These are phyloP conservation scores for Pterophyllum scalare DNA, from an alignment of 2,113 vertebrate species.

Conservation along the genomic window DNA sequence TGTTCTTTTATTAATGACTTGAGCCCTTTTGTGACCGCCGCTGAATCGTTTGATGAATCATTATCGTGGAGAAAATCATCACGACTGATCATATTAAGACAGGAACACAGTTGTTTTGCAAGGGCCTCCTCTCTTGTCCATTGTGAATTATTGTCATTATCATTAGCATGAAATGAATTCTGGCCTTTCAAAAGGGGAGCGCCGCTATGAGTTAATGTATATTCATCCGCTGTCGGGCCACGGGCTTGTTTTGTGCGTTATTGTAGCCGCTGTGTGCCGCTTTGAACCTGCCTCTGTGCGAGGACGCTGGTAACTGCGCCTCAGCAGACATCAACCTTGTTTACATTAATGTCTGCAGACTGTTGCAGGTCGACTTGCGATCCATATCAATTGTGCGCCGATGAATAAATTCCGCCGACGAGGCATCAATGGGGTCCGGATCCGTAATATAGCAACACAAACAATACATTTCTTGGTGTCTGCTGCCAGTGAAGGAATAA, in stretches of 20 bases:
- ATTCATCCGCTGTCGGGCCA: conserved; percentile 52
- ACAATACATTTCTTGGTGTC: conserved; percentile 43
- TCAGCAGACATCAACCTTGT: conserved; percentile 87
- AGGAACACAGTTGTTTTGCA: conserved; percentile 70
- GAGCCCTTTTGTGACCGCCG: conserved; percentile 74
- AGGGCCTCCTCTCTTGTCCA: conserved; percentile 57
- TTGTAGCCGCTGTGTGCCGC: conserved; percentile 1
- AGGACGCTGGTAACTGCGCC: conserved; percentile 73
- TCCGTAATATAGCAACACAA: conserved; percentile 43
- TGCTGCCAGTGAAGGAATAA: conserved; percentile 17
- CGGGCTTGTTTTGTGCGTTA: conserved; percentile 36
- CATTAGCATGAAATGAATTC: conserved; percentile 73
- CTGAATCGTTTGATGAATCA: conserved; percentile 76
- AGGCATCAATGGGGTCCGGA: conserved; percentile 77
- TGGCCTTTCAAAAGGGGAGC: conserved; percentile 42
- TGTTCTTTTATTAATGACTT: conserved; percentile 85
- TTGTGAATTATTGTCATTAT: conserved; percentile 75
- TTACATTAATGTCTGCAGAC: conserved; percentile 88
- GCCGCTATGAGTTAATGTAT: conserved; percentile 51
- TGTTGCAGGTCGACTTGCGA: conserved; percentile 87
- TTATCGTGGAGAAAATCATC: conserved; percentile 76
- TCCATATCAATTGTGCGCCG: conserved; percentile 91
- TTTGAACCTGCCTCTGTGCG: conserved; percentile 34
- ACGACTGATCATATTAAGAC: conserved; percentile 75
- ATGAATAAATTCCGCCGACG: conserved; percentile 88